These are phyloP conservation scores for Drosophila glabriapex DNA, from an alignment of 2,888 invertebrate species.

Conservation along the genomic window DNA sequence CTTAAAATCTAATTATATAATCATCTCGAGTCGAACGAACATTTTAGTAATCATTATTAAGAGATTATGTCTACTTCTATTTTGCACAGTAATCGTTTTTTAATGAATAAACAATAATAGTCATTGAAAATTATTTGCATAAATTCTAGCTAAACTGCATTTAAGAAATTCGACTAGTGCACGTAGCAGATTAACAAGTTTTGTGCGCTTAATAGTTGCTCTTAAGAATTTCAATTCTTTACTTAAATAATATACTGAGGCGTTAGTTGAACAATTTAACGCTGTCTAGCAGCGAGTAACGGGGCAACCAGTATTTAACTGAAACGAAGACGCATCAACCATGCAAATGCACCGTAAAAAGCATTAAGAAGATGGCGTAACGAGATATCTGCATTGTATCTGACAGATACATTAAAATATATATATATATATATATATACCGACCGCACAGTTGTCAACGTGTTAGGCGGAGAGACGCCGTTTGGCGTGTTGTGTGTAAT, in stretches of 20 bases:
- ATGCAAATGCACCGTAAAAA: constrained; percentile 63
- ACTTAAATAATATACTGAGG: not conserved
- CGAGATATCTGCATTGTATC: constrained; percentile 49
- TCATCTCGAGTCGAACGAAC: not conserved
- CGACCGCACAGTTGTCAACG: constrained; percentile 40
- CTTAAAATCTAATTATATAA: not conserved
- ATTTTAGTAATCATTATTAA: not conserved
- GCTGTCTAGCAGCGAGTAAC: constrained; percentile 20
- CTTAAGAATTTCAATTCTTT: not conserved
- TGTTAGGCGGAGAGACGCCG: constrained; percentile 1
- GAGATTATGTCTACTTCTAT: not conserved
- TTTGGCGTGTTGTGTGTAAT: constrained; percentile 6
- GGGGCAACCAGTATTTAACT: constrained; percentile 28
- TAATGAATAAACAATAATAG: not conserved
- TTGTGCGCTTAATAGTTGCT: not conserved
- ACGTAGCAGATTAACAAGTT: not conserved
- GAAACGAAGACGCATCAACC: constrained; percentile 35
- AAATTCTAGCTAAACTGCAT: not conserved
- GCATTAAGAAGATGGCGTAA: constrained; percentile 52
- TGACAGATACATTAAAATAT: constrained; percentile 53
- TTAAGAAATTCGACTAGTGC: not conserved
- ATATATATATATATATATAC: not conserved
- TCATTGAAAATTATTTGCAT: not conserved
- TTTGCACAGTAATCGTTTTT: not conserved
- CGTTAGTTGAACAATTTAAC: not conserved